These are phyloP conservation scores for Chitala chitala DNA, from an alignment of 2,113 vertebrate genomes.

Conservation along the genomic window DNA sequence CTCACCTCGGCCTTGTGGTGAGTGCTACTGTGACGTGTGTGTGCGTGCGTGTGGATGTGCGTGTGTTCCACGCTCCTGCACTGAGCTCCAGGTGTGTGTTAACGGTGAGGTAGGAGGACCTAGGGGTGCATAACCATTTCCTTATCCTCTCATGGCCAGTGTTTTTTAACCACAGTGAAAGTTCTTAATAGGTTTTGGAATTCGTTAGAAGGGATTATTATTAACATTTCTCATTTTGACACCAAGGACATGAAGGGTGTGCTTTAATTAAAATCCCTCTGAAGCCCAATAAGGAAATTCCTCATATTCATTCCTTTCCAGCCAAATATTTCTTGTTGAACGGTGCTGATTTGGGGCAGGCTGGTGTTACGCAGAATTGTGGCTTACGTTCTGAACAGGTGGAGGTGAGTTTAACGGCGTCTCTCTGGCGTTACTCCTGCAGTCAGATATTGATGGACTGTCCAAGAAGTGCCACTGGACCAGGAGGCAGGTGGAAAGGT, in stretches of 20 bases:
- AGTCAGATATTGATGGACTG: slow-evolving; percentile 78
- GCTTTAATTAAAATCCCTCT: slow-evolving; percentile 5
- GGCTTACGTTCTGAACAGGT: no score
- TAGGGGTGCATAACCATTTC: not conserved
- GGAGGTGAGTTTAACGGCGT: not conserved
- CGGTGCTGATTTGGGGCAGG: not conserved
- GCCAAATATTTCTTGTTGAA: not conserved
- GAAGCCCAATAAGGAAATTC: not conserved
- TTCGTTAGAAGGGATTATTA: slow-evolving; percentile 20
- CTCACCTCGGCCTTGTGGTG: not conserved
- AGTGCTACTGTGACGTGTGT: no score
- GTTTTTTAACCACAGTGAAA: not conserved
- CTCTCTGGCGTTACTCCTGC: slow-evolving; percentile 27
- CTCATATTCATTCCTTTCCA: not conserved
- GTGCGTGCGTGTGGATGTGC: no score
- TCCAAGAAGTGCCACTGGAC: slow-evolving; percentile 83
- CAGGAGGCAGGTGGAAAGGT: slow-evolving; percentile 73
- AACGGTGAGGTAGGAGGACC: not conserved
- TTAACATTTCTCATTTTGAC: slow-evolving; percentile 13
- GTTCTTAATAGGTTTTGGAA: not conserved
- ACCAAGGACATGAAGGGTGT: not conserved
- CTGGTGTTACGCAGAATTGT: not conserved
- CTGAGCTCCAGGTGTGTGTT: not conserved
- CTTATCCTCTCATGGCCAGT: no score
- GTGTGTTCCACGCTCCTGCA: not conserved